A percentile compares a stretch with the other conserved stretches of the same genome.
Conservation (phyloP, 2,888 invertebrate genomes). For the Drosophila nigricruria region DNA sequence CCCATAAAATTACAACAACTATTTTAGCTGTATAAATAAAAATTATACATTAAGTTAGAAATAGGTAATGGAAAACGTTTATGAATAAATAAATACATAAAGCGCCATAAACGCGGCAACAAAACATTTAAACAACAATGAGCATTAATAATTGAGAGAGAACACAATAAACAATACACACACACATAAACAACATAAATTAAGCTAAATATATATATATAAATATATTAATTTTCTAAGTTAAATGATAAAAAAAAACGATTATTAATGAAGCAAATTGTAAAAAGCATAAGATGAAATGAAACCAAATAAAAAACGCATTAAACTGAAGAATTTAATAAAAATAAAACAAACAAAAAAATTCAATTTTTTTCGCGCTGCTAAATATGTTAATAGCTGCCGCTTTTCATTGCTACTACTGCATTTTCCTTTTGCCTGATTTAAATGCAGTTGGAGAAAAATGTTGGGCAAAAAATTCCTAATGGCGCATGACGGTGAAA, state of each 20-base stretch:
- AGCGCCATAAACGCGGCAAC: conserved; percentile 35
- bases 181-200: conserved; percentile 28
- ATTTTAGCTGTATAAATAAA: conserved; percentile 63
- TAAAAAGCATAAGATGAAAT: conserved; percentile 68
- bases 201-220: conserved; percentile 40
- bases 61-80: conserved; percentile 50
- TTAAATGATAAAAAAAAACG: conserved; percentile 44
- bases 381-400: conserved; percentile 17
- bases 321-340: conserved; percentile 78
- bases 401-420: conserved; percentile 33
- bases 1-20: conserved; percentile 48
- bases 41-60: conserved; percentile 52
- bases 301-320: conserved; percentile 69
- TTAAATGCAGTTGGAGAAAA: conserved; percentile 24
- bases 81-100: conserved; percentile 51
- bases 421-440: conserved; percentile 5
- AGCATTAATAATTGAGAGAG: conserved; percentile 49
- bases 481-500: conserved; percentile 43
- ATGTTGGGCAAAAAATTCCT: conserved; percentile 22
- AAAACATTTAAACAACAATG: conserved; percentile 57
- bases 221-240: conserved; percentile 49
- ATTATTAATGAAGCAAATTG: conserved; percentile 57
- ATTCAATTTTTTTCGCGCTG: conserved; percentile 6
- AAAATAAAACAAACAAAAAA: conserved; percentile 53
- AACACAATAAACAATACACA: conserved; percentile 31